A percentile compares a stretch with the other conserved stretches of the same genome.
These are phyloP conservation scores for Tylochromis polylepis DNA, from an alignment of 2,113 vertebrate genomes.

Conservation along the genomic window DNA sequence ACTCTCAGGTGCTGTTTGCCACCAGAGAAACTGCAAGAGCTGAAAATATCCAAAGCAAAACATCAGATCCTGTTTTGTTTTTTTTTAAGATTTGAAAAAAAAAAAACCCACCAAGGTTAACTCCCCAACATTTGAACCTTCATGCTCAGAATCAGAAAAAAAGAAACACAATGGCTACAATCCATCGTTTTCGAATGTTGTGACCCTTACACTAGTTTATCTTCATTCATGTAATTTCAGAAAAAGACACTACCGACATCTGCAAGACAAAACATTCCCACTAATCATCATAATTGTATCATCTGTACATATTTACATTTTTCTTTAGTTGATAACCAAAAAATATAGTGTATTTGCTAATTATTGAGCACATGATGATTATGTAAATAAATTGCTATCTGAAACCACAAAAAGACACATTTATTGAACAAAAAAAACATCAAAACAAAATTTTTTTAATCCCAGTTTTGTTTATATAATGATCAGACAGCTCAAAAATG, in stretches of 20 bases:
- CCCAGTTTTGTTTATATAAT: neutral
- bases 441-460: neutral
- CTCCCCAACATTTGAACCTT: neutral
- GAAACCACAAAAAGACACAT: neutral
- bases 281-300: neutral
- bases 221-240: neutral
- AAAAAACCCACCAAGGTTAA: neutral
- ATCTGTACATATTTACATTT: neutral
- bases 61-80: neutral
- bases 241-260: neutral
- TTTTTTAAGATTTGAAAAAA: neutral
- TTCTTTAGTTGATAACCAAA: neutral
- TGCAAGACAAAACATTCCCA: neutral
- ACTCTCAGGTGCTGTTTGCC: conserved; percentile 15
- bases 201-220: neutral
- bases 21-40: neutral
- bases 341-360: neutral
- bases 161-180: neutral
- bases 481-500: neutral
- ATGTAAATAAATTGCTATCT: neutral
- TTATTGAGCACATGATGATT: neutral
- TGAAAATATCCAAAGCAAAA: neutral
- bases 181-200: neutral
- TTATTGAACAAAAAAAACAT: neutral
- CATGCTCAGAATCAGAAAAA: neutral